phyloP scores from a whole-genome alignment of 2,113 vertebrate species.

The Ctenomys sociabilis region DNA sequence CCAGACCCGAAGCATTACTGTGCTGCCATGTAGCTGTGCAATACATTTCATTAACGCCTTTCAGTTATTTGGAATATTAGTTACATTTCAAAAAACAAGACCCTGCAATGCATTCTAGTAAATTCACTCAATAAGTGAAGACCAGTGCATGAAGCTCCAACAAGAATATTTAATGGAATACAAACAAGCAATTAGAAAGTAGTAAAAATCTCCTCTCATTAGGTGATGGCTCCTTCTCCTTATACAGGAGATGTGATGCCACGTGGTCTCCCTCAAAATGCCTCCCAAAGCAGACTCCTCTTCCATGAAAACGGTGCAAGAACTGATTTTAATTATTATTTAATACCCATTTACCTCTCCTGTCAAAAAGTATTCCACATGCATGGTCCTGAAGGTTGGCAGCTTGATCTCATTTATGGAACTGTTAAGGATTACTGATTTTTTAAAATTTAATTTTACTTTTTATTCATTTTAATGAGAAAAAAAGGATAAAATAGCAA shows the following conservation, averaged over 20 bases:
- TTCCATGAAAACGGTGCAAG: constrained; percentile 62
- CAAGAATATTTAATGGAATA: constrained; percentile 60
- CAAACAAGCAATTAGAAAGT: constrained; percentile 60
- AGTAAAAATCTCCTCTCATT: constrained; percentile 44
- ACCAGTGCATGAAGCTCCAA: constrained; percentile 39
- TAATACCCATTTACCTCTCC: constrained; percentile 66
- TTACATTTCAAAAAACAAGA: constrained; percentile 59
- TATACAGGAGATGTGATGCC: constrained; percentile 33
- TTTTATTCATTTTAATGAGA: no score
- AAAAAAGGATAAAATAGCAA: no score
- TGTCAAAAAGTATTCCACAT: constrained; percentile 56
- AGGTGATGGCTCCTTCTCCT: not conserved
- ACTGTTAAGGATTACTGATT: constrained; percentile 68
- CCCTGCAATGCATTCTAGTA: constrained; percentile 6
- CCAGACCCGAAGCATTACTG: not conserved
- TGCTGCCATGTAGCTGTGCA: not conserved
- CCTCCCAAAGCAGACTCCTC: constrained; percentile 56
- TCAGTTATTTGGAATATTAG: constrained; percentile 59
- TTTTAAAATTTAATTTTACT: not conserved
- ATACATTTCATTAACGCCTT: constrained; percentile 41
- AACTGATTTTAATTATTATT: constrained; percentile 79
- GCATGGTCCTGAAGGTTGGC: constrained; percentile 53
- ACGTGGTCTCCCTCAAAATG: constrained; percentile 18
- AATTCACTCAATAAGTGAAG: constrained; percentile 47
- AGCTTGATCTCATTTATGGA: constrained; percentile 62